phyloP scores from a whole-genome alignment of 1,140 invertebrate genomes.

The Agrilus planipennis region DNA sequence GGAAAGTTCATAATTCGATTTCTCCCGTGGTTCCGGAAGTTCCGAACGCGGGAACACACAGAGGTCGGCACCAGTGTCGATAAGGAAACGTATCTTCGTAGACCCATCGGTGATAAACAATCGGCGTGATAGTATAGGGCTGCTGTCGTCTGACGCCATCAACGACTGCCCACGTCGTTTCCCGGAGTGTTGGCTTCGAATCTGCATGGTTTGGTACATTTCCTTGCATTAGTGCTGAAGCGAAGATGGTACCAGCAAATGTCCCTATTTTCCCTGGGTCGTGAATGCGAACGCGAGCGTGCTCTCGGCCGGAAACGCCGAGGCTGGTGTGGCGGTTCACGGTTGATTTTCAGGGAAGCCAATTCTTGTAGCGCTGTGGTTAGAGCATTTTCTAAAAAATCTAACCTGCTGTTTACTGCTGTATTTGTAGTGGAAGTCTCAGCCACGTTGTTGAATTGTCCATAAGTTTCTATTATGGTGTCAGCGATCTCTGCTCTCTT shows the following conservation, averaged over 20 bases:
- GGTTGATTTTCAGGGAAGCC: neutral
- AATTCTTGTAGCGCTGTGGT: neutral
- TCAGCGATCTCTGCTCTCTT: neutral
- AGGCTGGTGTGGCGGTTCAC: neutral
- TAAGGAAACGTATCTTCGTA: constrained; percentile 8
- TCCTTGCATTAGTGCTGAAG: constrained; percentile 14
- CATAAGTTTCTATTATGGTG: neutral
- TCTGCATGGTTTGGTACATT: constrained; percentile 17
- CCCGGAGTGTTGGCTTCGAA: constrained; percentile 6
- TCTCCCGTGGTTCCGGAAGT: neutral
- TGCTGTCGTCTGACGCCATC: neutral
- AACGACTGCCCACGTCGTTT: neutral
- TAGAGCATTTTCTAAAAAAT: too few species aligned
- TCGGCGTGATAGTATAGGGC: neutral
- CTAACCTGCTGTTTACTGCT: too few species aligned
- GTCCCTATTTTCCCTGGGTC: constrained; percentile 11
- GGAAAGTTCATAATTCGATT: constrained; percentile 16
- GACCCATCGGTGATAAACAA: constrained; percentile 12
- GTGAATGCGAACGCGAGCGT: neutral
- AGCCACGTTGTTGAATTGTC: neutral
- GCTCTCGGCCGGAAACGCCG: neutral
- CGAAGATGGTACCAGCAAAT: constrained; percentile 19
- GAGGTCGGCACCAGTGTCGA: constrained; percentile 10
- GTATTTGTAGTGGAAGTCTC: too few species aligned
- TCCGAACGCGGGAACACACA: constrained; percentile 1